phyloP scores from a whole-genome alignment of 2,797 vertebrate species.

The Notoglanidium macrostoma region DNA sequence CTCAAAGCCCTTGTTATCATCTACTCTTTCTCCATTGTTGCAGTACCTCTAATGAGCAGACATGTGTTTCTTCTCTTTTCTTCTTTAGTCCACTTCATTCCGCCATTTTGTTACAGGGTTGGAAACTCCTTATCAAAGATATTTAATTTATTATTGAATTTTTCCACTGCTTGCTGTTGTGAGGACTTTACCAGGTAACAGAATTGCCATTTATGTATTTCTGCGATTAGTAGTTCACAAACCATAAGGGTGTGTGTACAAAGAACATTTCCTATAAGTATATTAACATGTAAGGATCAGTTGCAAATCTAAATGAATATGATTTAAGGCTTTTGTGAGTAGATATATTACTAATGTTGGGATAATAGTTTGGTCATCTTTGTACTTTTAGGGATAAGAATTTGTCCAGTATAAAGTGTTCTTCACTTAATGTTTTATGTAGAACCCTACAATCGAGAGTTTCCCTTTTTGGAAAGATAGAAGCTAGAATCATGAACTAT shows the following conservation, averaged over 20 bases:
- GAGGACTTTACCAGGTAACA: background rate
- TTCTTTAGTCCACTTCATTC: background rate
- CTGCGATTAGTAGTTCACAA: background rate
- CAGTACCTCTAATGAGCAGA: conserved; percentile 1
- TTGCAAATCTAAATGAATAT: background rate
- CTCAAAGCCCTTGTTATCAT: background rate
- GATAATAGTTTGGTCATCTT: background rate
- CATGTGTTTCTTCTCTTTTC: conserved; percentile 7
- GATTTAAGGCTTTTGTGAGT: background rate
- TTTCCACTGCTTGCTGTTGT: background rate
- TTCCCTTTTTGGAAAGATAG: background rate
- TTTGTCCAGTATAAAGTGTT: background rate
- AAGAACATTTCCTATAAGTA: background rate
- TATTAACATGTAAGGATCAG: no score
- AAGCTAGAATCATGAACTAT: background rate
- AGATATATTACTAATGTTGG: background rate
- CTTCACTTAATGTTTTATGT: background rate
- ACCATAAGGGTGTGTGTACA: background rate
- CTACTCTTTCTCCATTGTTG: background rate
- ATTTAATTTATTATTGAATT: background rate
- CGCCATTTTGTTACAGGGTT: conserved; percentile 1
- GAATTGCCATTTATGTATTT: background rate
- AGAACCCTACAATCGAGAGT: background rate
- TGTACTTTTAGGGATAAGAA: background rate
- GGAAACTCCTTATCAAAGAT: background rate